Conservation (phyloP, 1,140 invertebrate species). For the Zaprionus camerounensis region DNA sequence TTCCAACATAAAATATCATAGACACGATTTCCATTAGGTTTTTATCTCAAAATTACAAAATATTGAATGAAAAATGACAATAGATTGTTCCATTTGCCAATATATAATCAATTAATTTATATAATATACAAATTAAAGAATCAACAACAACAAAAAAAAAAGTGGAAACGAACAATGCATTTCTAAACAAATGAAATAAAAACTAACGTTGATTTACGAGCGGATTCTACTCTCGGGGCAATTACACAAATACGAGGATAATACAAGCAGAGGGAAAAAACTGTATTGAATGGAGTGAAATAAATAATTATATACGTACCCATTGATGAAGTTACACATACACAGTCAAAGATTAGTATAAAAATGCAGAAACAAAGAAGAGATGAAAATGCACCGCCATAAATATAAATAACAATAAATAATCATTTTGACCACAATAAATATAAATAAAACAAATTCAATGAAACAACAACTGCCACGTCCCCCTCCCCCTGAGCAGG, state of each 20-base stretch:
- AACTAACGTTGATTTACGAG: slow-evolving; percentile 48
- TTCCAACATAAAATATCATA: not conserved
- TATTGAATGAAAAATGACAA: not conserved
- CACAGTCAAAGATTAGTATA: not conserved
- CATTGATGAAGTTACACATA: slow-evolving; percentile 1
- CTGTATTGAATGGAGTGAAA: slow-evolving; percentile 31
- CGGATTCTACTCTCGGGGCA: slow-evolving; percentile 38
- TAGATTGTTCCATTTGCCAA: no score
- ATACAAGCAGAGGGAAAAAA: slow-evolving; percentile 35
- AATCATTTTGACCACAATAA: slow-evolving; percentile 57
- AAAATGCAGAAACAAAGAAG: slow-evolving; percentile 23
- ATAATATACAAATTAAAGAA: not conserved
- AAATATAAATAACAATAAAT: slow-evolving; percentile 78
- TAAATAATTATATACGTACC: slow-evolving; percentile 51
- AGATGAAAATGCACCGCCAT: slow-evolving; percentile 42
- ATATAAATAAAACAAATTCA: slow-evolving; percentile 72
- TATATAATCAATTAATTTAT: not conserved
- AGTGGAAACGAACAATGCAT: slow-evolving; percentile 25
- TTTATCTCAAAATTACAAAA: not conserved
- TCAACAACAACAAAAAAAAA: not conserved
- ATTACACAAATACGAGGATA: slow-evolving; percentile 59
- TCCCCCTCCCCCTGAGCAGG: not conserved
- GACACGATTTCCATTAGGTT: not conserved
- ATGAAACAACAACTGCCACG: slow-evolving; percentile 48
- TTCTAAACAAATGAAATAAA: slow-evolving; percentile 32